phyloP scores from a whole-genome alignment of 2,113 vertebrate genomes.

The Irena cyanogastra region DNA sequence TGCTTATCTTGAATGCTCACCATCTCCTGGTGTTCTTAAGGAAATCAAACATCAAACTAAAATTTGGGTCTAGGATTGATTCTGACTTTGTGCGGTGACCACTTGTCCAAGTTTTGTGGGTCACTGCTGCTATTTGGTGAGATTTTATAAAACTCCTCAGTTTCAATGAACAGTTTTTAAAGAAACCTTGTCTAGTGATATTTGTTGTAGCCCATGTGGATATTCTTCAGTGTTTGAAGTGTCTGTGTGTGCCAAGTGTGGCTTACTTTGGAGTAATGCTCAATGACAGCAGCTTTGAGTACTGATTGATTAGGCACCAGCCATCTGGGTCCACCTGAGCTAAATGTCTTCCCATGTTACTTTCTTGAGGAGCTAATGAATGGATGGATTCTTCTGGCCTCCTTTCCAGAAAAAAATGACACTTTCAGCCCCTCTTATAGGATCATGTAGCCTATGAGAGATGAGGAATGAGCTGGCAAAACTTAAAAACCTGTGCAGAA shows the following conservation, averaged over 20 bases:
- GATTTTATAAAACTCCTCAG: not conserved
- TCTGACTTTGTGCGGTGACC: not conserved
- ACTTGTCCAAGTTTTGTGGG: not conserved
- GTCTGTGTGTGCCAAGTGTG: not conserved
- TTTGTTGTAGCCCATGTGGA: not conserved
- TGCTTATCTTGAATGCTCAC: not conserved
- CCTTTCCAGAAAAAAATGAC: not conserved
- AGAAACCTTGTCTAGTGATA: not conserved
- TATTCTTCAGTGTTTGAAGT: not conserved
- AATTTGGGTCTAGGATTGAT: not conserved
- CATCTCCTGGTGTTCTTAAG: not conserved
- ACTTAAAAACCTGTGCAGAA: not conserved
- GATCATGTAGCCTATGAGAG: not conserved
- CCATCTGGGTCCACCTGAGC: not conserved
- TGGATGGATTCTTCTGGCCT: not conserved
- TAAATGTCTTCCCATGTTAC: not conserved
- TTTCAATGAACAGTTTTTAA: not conserved
- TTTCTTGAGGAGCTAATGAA: not conserved
- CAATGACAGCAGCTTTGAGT: not conserved
- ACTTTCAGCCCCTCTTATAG: not conserved
- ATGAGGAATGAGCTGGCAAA: not conserved
- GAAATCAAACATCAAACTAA: not conserved
- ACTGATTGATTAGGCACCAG: not conserved
- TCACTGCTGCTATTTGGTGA: not conserved
- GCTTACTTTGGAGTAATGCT: not conserved